Percentiles rank a stretch among this genome's conserved stretches.
Evolutionary conservation across 2,797 vertebrate genomes (phyloP).

Genomic region (Protosalanx chinensis): DNA sequence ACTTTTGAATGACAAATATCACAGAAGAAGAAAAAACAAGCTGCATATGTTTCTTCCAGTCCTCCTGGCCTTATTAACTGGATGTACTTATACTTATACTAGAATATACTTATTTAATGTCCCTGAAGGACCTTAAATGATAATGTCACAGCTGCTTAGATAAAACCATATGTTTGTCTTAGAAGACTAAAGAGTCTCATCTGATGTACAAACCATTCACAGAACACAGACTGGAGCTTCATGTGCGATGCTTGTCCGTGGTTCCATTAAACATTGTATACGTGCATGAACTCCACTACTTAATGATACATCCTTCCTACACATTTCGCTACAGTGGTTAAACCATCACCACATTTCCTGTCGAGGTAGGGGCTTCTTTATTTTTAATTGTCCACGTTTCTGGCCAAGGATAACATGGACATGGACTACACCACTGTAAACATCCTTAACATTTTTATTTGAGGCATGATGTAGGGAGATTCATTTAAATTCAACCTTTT

Average conservation of each 20-base stretch:
- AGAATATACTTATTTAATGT: not conserved
- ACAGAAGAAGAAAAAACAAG: no score
- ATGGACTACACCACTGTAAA: conserved; percentile 11
- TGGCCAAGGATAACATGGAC: conserved; percentile 35
- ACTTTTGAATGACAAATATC: no score
- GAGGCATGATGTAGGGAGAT: no score
- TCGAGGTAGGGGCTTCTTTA: conserved; percentile 1
- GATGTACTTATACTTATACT: no score
- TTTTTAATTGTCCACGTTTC: conserved; percentile 18
- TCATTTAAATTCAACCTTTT: no score
- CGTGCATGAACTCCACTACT: no score
- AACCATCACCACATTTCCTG: not conserved
- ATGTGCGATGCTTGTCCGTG: no score
- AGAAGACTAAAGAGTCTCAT: not conserved
- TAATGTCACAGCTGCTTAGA: conserved; percentile 4
- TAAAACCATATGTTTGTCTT: not conserved
- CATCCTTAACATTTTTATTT: conserved; percentile 4
- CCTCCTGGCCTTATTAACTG: no score
- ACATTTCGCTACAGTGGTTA: not conserved
- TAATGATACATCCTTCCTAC: conserved; percentile 9
- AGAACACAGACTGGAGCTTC: no score
- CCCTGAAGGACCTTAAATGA: not conserved
- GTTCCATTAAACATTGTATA: no score
- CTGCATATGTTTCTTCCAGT: no score
- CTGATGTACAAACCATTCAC: no score